Evolutionary conservation across 2,797 vertebrate species (phyloP), one percentile per base, ranked within the genome.

Genomic region (Myotis myotis): DNA sequence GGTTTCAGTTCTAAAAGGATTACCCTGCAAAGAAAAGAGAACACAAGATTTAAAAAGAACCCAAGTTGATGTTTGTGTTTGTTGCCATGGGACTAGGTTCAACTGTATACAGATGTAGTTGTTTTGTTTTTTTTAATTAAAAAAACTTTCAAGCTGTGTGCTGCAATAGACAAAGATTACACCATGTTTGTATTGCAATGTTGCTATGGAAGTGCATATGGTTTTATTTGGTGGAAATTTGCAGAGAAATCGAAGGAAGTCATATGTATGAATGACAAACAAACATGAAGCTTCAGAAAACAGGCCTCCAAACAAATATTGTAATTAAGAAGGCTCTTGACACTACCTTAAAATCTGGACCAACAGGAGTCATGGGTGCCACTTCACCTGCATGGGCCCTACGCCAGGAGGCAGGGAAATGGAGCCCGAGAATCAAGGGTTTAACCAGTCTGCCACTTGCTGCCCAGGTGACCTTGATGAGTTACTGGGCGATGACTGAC

Each of bases 181-280:
- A 76, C 96, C 88, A 89, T 98, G 97, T 98, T 98, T 99, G 98
- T 98, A 84, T 98, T 97, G 97, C 95, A 97, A 33, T 95, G 98
- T 98, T 98, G 98, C 98, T 97, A 98, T 98, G 98, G 97, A 94
- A 98, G 94, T 97, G 97, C 98, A 97, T 98, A 97, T 98, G 98
- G 97, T 98, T 98, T 98, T 98, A 97, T 98, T 98, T 98, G 97
- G 92, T 97, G 89, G 93, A 97, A 98, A 95, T 97, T 80, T 97
- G 96, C 96, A 94, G 95, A 95, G 97, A 95, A 96, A 90, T 97
- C 53, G 53, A 97, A 98, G 96, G 93, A 98, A 98, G 91, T 97
- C 94, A 9, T 91, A 94, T 87, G 89, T 91, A 91, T 87, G 93
- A 92, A 97, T 89, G 93, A 96, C 95, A 97, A 97, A 97, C 97